Conservation (phyloP, 2,888 invertebrate genomes). For the Trachelus stipa region DNA sequence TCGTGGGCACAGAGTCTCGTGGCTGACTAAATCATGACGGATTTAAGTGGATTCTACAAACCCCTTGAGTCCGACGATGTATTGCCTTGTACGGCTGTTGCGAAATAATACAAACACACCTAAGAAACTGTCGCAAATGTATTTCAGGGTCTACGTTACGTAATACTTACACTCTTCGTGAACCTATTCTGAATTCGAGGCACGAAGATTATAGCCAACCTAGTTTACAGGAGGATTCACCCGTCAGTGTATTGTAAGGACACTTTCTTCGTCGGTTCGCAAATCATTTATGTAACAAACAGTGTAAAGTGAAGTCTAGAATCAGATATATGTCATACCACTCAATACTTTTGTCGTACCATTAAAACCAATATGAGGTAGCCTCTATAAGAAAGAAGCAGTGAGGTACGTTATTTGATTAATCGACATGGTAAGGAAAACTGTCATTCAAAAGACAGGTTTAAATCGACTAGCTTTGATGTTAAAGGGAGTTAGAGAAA, state of each 20-base stretch:
- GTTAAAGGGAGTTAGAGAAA: background rate
- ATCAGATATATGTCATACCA: background rate
- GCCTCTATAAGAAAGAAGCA: background rate
- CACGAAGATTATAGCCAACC: background rate
- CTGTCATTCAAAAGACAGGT: background rate
- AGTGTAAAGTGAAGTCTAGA: background rate
- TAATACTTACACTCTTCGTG: background rate
- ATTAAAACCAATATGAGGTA: background rate
- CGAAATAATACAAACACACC: constrained; percentile 17
- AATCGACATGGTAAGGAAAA: background rate
- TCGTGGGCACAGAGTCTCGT: constrained; percentile 34
- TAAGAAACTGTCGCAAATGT: background rate
- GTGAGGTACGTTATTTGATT: background rate
- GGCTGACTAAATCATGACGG: constrained; percentile 62
- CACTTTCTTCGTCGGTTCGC: background rate
- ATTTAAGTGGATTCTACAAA: constrained; percentile 64
- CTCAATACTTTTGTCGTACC: background rate
- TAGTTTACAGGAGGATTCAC: background rate
- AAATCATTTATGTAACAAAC: background rate
- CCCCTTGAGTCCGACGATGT: constrained; percentile 55
- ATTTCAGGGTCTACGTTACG: background rate
- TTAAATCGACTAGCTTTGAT: background rate
- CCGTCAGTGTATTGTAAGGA: background rate
- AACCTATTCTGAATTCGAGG: background rate
- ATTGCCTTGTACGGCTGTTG: constrained; percentile 56